Evolutionary conservation across 2,888 invertebrate species (phyloP).

Genomic region (Calephelis perditalis): DNA sequence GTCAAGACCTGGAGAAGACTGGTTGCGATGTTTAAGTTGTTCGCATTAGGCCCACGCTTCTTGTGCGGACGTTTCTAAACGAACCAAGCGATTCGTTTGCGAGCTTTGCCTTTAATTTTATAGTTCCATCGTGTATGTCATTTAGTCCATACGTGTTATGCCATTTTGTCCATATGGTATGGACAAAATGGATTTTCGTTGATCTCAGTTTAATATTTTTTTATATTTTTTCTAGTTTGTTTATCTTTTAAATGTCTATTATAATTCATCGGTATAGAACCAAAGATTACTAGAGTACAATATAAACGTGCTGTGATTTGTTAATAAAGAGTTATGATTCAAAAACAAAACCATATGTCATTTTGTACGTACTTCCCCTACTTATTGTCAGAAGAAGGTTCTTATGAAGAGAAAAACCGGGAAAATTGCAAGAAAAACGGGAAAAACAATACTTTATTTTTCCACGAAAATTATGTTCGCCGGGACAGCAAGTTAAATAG

Average conservation of each 20-base stretch:
- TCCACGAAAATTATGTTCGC: too few relatives aligned
- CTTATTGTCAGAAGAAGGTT: too few relatives aligned
- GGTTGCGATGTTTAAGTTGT: too few relatives aligned
- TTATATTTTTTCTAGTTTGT: neutral
- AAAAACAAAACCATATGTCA: neutral
- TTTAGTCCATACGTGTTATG: neutral
- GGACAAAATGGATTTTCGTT: neutral
- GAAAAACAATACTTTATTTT: too few relatives aligned
- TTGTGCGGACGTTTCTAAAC: too few relatives aligned
- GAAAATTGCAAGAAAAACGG: too few relatives aligned
- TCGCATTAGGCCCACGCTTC: too few relatives aligned
- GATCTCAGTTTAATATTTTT: neutral
- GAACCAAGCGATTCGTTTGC: too few relatives aligned
- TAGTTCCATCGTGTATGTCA: neutral
- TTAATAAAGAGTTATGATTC: neutral
- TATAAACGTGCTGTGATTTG: neutral
- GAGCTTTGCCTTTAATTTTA: conserved; percentile 3
- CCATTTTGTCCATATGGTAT: neutral
- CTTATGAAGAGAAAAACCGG: too few relatives aligned
- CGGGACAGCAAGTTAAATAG: too few relatives aligned
- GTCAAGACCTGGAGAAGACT: neutral
- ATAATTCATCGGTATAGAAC: neutral
- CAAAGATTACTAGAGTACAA: neutral
- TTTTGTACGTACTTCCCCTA: too few relatives aligned
- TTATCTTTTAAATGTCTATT: neutral